Conservation (phyloP, 1,140 invertebrate species). For the Helicorthomorpha holstii region DNA sequence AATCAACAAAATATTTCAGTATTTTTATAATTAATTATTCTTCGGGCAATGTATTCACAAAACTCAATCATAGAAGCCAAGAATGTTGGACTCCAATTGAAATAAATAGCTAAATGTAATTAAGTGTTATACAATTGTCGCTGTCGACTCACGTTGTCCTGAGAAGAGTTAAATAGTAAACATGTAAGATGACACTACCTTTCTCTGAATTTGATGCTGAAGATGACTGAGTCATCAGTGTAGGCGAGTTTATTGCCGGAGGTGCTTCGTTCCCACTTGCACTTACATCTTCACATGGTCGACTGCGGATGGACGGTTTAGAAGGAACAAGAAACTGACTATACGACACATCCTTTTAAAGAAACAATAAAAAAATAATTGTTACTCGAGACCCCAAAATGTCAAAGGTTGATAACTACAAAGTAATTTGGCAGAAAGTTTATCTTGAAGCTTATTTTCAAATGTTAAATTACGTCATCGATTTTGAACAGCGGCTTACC, state of each 20-base stretch:
- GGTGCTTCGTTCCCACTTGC: neutral
- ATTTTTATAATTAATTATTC: no score
- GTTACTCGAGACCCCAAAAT: neutral
- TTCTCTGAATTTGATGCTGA: no score
- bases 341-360: slow-evolving; percentile 43
- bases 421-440: neutral
- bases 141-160: no score
- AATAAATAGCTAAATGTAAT: no score
- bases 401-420: neutral
- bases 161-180: no score
- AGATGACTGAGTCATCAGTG: no score
- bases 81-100: slow-evolving; percentile 31
- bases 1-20: no score
- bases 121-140: no score
- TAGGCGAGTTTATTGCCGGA: neutral
- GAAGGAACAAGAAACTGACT: slow-evolving; percentile 63
- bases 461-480: neutral
- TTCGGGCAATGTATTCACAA: no score
- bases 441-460: no score
- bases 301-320: slow-evolving; percentile 29
- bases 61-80: no score
- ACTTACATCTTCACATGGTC: neutral
- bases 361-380: neutral
- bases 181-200: no score
- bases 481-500: slow-evolving; percentile 24